Evolutionary conservation across 1,140 invertebrate genomes (phyloP).

Genomic region (Sitobion miscanthi): DNA sequence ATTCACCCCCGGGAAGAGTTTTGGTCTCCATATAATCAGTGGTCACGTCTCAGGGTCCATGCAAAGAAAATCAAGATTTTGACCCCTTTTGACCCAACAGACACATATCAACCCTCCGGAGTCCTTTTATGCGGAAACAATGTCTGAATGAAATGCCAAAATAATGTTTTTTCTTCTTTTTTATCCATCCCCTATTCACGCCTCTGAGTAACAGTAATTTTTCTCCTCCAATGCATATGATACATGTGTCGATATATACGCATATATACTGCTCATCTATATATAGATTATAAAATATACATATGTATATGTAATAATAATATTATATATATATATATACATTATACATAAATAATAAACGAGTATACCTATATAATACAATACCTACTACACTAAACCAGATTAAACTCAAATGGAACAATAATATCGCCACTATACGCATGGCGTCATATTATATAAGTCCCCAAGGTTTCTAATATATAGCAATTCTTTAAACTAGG

Average conservation of each 20-base stretch:
- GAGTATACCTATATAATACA: neutral
- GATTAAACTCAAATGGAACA: neutral
- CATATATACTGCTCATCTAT: neutral
- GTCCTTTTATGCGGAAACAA: conserved; percentile 56
- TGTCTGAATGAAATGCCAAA: conserved; percentile 48
- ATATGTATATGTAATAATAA: too few relatives aligned
- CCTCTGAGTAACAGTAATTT: conserved; percentile 44
- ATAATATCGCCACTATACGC: neutral
- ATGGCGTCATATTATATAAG: neutral
- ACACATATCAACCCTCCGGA: conserved; percentile 48
- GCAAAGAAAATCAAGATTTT: conserved; percentile 57
- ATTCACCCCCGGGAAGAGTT: conserved; percentile 36
- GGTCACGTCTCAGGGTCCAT: conserved; percentile 50
- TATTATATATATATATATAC: too few relatives aligned
- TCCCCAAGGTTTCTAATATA: neutral
- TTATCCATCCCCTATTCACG: conserved; percentile 46
- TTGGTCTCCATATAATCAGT: conserved; percentile 48
- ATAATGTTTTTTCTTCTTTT: conserved; percentile 51
- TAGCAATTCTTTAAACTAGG: neutral
- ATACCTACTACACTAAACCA: neutral
- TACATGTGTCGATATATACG: neutral
- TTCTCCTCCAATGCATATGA: conserved; percentile 44
- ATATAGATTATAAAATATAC: neutral
- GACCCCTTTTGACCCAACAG: conserved; percentile 48
- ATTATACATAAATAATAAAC: too few relatives aligned